These are phyloP conservation scores for Spilosoma lubricipeda DNA, from an alignment of 2,888 invertebrate species.

Conservation along the genomic window DNA sequence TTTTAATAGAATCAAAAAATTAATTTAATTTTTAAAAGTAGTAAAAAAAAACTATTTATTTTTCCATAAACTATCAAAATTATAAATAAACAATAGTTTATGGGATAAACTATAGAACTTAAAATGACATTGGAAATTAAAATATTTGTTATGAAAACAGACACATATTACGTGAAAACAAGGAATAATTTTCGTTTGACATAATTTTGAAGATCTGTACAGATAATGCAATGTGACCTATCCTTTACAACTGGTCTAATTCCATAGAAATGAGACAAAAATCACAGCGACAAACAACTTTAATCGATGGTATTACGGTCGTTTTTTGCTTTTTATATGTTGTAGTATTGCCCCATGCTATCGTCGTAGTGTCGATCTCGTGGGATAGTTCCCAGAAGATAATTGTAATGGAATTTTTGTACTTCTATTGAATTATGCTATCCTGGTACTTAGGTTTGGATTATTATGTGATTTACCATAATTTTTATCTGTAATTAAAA, in stretches of 20 bases:
- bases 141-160: neutral
- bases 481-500: neutral
- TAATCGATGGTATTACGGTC: conserved; percentile 12
- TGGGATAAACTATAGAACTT: neutral
- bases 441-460: conserved; percentile 59
- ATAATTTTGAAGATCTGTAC: conserved; percentile 22
- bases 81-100: no score
- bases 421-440: conserved; percentile 61
- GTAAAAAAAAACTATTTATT: no score
- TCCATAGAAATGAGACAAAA: conserved; percentile 47
- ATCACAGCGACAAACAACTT: conserved; percentile 10
- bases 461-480: conserved; percentile 5
- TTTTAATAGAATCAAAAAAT: no score
- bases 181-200: conserved; percentile 20
- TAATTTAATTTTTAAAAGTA: no score
- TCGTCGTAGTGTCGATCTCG: conserved; percentile 68
- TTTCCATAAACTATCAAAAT: no score
- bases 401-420: conserved; percentile 55
- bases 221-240: conserved; percentile 34
- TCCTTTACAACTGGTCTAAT: conserved; percentile 39
- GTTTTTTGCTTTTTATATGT: conserved; percentile 30
- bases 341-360: conserved; percentile 50
- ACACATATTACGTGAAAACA: neutral
- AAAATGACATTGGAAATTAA: neutral
- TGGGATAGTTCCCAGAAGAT: conserved; percentile 77